Evolutionary conservation across 2,113 vertebrate genomes (phyloP).

Genomic region (Ellobius talpinus): DNA sequence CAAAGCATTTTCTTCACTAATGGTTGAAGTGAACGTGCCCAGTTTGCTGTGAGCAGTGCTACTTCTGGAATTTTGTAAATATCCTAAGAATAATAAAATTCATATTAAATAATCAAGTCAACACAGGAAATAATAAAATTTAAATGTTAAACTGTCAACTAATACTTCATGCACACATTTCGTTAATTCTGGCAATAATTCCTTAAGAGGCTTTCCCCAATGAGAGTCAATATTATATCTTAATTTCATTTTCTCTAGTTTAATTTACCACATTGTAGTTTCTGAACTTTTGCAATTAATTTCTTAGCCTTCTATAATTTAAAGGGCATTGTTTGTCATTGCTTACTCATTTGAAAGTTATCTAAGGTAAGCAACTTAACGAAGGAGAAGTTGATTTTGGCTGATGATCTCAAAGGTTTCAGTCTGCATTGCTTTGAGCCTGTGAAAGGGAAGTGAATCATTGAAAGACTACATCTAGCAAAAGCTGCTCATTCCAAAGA

Average conservation of each 20-base stretch:
- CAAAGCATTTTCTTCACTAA: not conserved
- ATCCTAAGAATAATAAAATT: not conserved
- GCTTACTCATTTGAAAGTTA: not conserved
- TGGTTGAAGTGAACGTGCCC: not conserved
- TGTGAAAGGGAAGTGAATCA: not conserved
- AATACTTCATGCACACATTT: not conserved
- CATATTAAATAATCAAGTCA: not conserved
- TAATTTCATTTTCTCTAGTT: not conserved
- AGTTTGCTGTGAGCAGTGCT: not conserved
- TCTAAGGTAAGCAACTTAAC: not conserved
- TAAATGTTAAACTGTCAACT: not conserved
- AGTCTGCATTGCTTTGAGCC: not conserved
- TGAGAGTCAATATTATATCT: not conserved
- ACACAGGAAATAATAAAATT: not conserved
- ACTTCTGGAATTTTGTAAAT: not conserved
- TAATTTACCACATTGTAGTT: not conserved
- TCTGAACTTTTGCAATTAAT: not conserved
- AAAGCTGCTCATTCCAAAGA: not conserved
- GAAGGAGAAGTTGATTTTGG: not conserved
- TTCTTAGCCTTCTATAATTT: not conserved
- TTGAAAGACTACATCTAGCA: not conserved
- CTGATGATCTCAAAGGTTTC: too few relatives aligned
- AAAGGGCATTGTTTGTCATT: not conserved
- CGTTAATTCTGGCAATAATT: not conserved
- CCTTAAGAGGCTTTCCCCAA: not conserved